These are phyloP conservation scores for Chrysopilus asiliformis DNA, from an alignment of 2,888 invertebrate genomes.

Conservation along the genomic window DNA sequence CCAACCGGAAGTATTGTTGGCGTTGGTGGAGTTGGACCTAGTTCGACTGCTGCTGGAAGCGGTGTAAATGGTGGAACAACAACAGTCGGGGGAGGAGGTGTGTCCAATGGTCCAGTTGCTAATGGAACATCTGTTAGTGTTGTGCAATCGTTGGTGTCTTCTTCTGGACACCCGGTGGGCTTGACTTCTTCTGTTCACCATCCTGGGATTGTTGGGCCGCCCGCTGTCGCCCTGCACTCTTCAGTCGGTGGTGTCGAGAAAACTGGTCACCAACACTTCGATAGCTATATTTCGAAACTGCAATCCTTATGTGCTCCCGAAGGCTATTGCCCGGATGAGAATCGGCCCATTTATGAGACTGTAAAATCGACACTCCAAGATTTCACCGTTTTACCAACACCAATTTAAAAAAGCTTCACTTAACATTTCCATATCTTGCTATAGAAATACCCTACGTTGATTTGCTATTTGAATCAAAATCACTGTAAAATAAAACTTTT, in stretches of 20 bases:
- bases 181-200: neutral
- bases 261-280: conserved; percentile 78
- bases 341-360: conserved; percentile 76
- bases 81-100: neutral
- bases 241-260: conserved; percentile 41
- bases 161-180: too few relatives aligned
- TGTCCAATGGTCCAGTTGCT: neutral
- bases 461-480: neutral
- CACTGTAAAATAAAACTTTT: too few relatives aligned
- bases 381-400: conserved; percentile 78
- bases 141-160: neutral
- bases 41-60: conserved; percentile 26
- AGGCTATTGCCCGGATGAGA: conserved; percentile 64
- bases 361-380: conserved; percentile 86
- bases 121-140: neutral
- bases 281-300: conserved; percentile 81
- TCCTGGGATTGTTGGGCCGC: neutral
- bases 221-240: neutral
- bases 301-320: conserved; percentile 81
- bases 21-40: neutral
- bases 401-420: conserved; percentile 48
- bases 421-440: neutral
- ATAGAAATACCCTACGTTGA: neutral
- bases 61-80: neutral
- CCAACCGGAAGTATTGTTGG: conserved; percentile 2